Evolutionary conservation across 2,888 invertebrate species (phyloP), one percentile per base, ranked within the genome.

Genomic region (Nezara viridula): DNA sequence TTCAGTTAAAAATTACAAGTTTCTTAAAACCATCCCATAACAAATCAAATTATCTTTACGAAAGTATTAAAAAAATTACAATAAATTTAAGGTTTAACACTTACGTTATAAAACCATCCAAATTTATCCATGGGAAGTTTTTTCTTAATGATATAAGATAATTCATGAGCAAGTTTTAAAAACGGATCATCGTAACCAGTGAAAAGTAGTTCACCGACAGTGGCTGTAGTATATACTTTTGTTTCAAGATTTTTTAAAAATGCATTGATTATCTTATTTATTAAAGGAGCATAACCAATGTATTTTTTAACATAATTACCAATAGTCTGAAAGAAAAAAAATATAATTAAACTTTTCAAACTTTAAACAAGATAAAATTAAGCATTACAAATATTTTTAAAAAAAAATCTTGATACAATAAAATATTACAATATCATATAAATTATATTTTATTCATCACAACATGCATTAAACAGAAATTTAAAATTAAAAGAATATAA

Each of bases 161-260:
- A 88, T 19, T 88, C 90, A 66, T 91, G 90, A 14, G 92, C 92
- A 89, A 92, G 90, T 66, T 95, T 94, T 89, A 98, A 94, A 88
- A 97, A 92, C 0, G 95, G 93, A 92, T 98, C 98, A 1, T 94
- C 94, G 92, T 97, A 98, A 0, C 98, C 98, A 3, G 96, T 95
- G 92, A 98, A 97, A 0, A 98, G 93, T 32, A 97, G 93, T 92
- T 97, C 95, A 9, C 95, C 94, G 0, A 95, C 96, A 0, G 94
- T 94, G 92, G 95, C 96, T 0, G 95, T 94, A 1, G 96, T 94
- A 77, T 90, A 90, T 37, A 91, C 88, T 40, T 90, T 90, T 52
- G 90, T 66, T 50, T 91, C 91, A 7, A 85, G 47, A 9, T 50
- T 47, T 44, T 47, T 52, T 52, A 91, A 66, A 47, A 81, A 81